phyloP scores from a whole-genome alignment of 2,113 vertebrate genomes.

The Dipodomys merriami region DNA sequence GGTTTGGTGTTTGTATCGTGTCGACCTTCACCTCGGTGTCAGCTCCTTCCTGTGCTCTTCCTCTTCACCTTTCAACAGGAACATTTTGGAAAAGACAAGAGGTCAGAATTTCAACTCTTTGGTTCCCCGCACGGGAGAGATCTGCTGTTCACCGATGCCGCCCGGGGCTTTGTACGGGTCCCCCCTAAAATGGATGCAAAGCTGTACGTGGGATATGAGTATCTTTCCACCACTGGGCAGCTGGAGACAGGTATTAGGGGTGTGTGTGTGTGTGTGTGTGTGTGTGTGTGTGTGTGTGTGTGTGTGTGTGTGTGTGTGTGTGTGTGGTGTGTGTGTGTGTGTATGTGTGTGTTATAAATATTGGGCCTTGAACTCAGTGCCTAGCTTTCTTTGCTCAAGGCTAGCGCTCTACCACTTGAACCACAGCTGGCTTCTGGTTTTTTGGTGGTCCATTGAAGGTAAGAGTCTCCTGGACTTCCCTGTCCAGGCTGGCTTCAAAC shows the following conservation, averaged over 20 bases:
- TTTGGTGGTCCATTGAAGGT: too few species aligned
- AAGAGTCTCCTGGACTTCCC: too few species aligned
- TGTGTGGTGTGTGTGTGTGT: too few species aligned
- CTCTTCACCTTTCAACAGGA: constrained; percentile 73
- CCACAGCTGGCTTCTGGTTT: too few species aligned
- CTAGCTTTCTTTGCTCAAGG: too few species aligned
- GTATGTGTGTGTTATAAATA: too few species aligned
- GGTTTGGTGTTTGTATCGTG: background rate
- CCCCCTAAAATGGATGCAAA: constrained; percentile 87
- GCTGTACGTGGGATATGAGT: constrained; percentile 88
- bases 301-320: too few species aligned
- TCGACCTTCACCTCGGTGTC: background rate
- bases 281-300: too few species aligned
- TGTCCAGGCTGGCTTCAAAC: too few species aligned
- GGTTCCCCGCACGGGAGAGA: constrained; percentile 86
- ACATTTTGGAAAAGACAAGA: constrained; percentile 70
- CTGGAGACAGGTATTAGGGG: constrained; percentile 86
- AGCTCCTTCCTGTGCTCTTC: fast-evolving
- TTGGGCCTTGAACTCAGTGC: too few species aligned
- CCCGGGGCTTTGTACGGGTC: constrained; percentile 82
- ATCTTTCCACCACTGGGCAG: constrained; percentile 80
- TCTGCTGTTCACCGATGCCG: constrained; percentile 93
- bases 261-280: too few species aligned
- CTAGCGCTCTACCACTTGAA: too few species aligned
- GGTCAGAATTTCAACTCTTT: constrained; percentile 86